These are phyloP conservation scores for Astropecten irregularis DNA, from an alignment of 53 echinoderm and acorn worm genomes.

Conservation along the genomic window DNA sequence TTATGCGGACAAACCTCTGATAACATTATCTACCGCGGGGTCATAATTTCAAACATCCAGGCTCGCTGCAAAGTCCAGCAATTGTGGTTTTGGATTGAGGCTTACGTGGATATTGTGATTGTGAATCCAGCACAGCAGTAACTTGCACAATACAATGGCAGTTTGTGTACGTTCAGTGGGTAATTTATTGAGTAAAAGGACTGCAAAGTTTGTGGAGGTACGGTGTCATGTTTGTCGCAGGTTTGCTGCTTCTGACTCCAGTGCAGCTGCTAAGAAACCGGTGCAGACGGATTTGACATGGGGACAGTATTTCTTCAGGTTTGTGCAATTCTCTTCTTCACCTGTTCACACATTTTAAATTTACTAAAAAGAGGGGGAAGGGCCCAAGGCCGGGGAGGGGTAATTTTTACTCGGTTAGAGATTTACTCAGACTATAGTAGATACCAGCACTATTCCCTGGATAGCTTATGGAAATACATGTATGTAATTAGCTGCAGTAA, in stretches of 20 bases:
- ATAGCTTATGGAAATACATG: too few species aligned
- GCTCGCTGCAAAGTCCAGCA: too few species aligned
- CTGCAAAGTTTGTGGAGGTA: conserved; percentile 3
- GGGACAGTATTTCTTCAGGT: conserved; percentile 91
- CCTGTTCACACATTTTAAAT: background rate
- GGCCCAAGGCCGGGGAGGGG: background rate
- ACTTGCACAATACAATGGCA: conserved; percentile 1
- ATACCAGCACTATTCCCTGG: too few species aligned
- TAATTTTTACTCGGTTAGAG: background rate
- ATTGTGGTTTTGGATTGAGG: too few species aligned
- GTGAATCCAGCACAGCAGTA: too few species aligned
- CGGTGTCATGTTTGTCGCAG: conserved; percentile 25
- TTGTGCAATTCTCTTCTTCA: background rate
- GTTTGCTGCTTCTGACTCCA: conserved; percentile 26
- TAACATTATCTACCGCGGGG: too few species aligned
- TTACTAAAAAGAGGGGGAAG: background rate
- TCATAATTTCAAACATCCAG: too few species aligned
- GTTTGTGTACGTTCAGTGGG: conserved; percentile 39
- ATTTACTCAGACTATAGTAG: too few species aligned
- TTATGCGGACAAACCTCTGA: too few species aligned
- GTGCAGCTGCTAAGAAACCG: conserved; percentile 47
- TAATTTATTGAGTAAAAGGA: conserved; percentile 30
- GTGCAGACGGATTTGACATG: conserved; percentile 69
- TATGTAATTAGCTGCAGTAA: too few species aligned
- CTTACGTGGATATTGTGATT: too few species aligned